Evolutionary conservation across 2,113 vertebrate species (phyloP).

Genomic region (Galbula dea): DNA sequence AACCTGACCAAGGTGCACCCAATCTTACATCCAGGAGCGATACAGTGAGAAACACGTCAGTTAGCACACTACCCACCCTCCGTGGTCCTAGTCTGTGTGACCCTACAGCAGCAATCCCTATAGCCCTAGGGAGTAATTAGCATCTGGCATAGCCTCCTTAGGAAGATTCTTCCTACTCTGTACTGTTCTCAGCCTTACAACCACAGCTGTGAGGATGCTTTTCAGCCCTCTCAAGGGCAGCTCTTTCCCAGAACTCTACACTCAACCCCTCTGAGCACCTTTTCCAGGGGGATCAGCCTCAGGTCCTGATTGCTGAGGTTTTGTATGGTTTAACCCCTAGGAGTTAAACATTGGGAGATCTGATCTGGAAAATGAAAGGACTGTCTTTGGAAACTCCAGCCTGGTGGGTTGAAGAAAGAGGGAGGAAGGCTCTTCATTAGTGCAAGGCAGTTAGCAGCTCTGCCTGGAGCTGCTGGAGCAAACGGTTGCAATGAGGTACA

Average conservation of each 20-base stretch:
- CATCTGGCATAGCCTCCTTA: neutral
- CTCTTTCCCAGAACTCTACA: neutral
- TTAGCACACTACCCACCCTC: neutral
- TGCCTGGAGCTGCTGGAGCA: neutral
- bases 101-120: neutral
- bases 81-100: neutral
- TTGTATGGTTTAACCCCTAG: neutral
- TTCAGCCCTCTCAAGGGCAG: neutral
- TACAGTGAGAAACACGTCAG: neutral
- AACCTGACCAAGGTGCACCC: too few relatives aligned
- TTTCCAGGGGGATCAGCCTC: neutral
- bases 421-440: neutral
- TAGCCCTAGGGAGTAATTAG: neutral
- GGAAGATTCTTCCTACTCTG: neutral
- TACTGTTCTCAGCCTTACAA: neutral
- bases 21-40: neutral
- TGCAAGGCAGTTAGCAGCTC: neutral
- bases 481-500: neutral
- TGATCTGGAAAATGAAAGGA: neutral
- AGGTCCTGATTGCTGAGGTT: neutral
- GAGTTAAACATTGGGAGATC: neutral
- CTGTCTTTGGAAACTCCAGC: neutral
- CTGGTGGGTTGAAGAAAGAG: neutral
- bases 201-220: neutral
- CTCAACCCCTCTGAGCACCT: neutral